Base-by-base conservation (phyloP, 2,888 invertebrate species). In the Physocephala rufipes region DNA sequence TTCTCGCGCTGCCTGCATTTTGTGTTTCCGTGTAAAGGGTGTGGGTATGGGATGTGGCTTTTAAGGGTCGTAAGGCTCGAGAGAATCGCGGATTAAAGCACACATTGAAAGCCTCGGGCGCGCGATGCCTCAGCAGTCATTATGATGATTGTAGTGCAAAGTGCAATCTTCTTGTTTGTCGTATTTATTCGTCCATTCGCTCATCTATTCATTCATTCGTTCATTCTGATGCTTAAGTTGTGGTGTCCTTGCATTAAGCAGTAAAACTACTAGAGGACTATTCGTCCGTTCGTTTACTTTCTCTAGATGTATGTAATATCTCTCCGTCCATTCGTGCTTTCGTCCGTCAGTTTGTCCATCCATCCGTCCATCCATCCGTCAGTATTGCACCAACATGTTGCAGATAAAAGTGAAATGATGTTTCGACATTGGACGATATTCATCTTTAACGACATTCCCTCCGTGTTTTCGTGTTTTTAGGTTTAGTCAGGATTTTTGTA, bases 341-440 rank as follows among this genome's bases (percentile, higher is more conserved):
- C n/a, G n/a, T n/a, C n/a, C n/a, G n/a, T n/a, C n/a, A n/a, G n/a
- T n/a, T n/a, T n/a, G n/a, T n/a, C n/a, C n/a, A n/a, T n/a, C n/a
- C n/a, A n/a, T n/a, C n/a, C n/a, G n/a, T n/a, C n/a, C n/a, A n/a
- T n/a, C n/a, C n/a, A n/a, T n/a, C n/a, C n/a, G n/a, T n/a, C n/a
- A n/a, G n/a, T n/a, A n/a, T n/a, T n/a, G n/a, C n/a, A n/a, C 28
- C 62, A 43, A 62, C 49, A 51, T 21, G 47, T 49, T 16, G 49
- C 64, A 64, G 64, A 64, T 51, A 49, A 51, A 64, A 64, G 63
- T 47, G 49, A 64, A 64, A 49, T 28, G 28, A 12, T 12, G 26
- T 51, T 64, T 51, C 63, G 47, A 26, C 47, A 49, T 47, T 21
- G 16, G 49, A 7, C 49, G 53, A 53, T 21, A 53, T 21, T 53